Base-by-base conservation (phyloP, 2,113 vertebrate genomes). In the Rhabdornis inornatus region DNA sequence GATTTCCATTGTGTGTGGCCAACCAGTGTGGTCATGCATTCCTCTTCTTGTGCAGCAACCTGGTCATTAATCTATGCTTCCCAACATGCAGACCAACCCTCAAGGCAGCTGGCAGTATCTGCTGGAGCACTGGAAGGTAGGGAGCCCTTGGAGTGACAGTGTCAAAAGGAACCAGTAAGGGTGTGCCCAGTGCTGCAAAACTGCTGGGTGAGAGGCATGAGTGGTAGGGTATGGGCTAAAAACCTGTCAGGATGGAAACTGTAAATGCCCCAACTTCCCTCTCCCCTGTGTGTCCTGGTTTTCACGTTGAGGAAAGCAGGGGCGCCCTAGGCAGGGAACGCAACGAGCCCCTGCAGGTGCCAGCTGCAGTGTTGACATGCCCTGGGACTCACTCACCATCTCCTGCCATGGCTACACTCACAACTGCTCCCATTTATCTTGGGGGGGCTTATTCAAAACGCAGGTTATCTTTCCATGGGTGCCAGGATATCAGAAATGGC, bases 321-420 rank as follows among this genome's bases (percentile, higher is more conserved):
- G 52, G 16, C 19, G 52, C 17, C 52, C 28, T 18, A 53, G 27
- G 28, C 28, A 30, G n/a, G 71, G 56, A 27, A 56, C 47, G 52
- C 52, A 37, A 2, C 15, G 9, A 13, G 3, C 6, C 9, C 12
- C 23, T 42, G 63, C 23, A 57, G 6, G 17, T 64, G 25, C 18
- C 24, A 33, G 24, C 60, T 6, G 3, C 28, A 37, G 56, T 2
- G 10, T 0, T 1, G 56, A 9, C 0, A 0, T 66, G 20, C 20
- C 22, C 42, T 68, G 28, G 23, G 44, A 23, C 12, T 35, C 37
- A 23, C 13, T n/a, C 40, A 18, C 23, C 2, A 1, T 64, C 33
- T 66, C 39, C 85, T 59, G 33, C 6, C 20, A 15, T 5, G 14
- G 14, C 52, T 59, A 35, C 42, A 82, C 22, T 45, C 52, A 56